Evolutionary conservation across 37 sponge, comb jelly and placozoan species (phyloP), one percentile per base, ranked within the genome.

Genomic region (Oopsacas minuta): DNA sequence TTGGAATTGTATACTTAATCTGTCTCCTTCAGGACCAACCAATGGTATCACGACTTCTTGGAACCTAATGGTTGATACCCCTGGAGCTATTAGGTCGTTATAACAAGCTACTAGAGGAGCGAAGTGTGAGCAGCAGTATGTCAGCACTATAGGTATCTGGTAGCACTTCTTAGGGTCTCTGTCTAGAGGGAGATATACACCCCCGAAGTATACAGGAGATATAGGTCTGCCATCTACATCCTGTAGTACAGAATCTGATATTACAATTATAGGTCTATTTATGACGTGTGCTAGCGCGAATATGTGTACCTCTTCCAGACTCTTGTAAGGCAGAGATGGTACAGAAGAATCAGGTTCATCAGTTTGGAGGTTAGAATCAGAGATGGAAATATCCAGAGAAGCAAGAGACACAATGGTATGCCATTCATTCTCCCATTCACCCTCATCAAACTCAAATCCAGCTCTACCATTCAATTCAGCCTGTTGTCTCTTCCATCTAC

Each of bases 391-490:
- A 34, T 61, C 75, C 75, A n/a, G 75, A 28, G 90, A 89, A 23
- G 94, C 90, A 35, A 94, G 91, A 0, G 87, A 85, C 0, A 92
- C 35, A 37, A 96, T 85, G 37, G 92, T 94, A 0, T 37, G 42
- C 97, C 97, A 96, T 86, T 96, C 97, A 38, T 88, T 85, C 0
- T 89, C 91, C 97, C 97, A 96, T 84, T 96, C 94, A n/a, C 88
- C 88, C 1, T 88, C 89, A 0, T 88, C 88, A 81, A 93, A 92
- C 0, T 87, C 89, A 25, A 96, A 88, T 17, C 93, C 93, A 0
- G 88, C 87, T 1, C 92, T 88, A 49, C 85, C 37, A 85, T 92
- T 90, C 81, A 89, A 39, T 69, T 85, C 88, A 85, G 91, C 89
- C 38, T 90, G 90, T 46, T 91, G 91, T 81, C 89, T 90, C 75